Evolutionary conservation across 2,113 vertebrate genomes (phyloP), one percentile per base, ranked within the genome.

Genomic region (Aldabrachelys gigantea): DNA sequence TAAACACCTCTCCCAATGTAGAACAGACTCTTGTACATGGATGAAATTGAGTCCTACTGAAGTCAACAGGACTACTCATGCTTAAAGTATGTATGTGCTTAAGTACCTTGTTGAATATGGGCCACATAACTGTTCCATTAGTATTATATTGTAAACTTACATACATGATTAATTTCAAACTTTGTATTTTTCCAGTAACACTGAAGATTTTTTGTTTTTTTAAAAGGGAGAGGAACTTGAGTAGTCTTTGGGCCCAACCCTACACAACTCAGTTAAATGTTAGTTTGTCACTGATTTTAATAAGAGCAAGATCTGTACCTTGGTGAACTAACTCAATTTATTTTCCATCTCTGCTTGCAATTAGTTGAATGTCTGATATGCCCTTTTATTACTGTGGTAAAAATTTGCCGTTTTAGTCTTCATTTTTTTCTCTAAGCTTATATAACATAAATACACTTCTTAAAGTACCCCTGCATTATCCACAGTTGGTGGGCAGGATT

Each of bases 401-500:
- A 96, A 94, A 25, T 94, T 93, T 13, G 1, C 47, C 79, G 44
- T 85, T 92, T 91, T 27, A 85, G 56, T 4, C 59, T 93, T 88
- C 1, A 1, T 90, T 89, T 87, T 24, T 62, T 21, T 27, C 87
- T 38, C 25, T 76, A 31, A 79, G 49, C 85, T 97, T 96, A 94
- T 10, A 41, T 89, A 97, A 97, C 59, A 88, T 14, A 29, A 52
- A 62, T 78, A 88, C 2, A 62, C 41, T 59, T 89, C 85, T 85
- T 90, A 96, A 97, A 95, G 86, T 93, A 87, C 69, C 94, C 85
- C 85, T 88, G 54, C 88, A 54, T 82, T 94, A 87, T 94, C 88
- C 78, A 81, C 44, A 84, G 94, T 69, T 35, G 80, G 88, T 92
- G 94, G 96, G 94, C 89, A 95, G 92, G 95, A 91, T 44, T 94